Base-by-base conservation (phyloP, 2,888 invertebrate genomes). In the Oscheius myriophilus region DNA sequence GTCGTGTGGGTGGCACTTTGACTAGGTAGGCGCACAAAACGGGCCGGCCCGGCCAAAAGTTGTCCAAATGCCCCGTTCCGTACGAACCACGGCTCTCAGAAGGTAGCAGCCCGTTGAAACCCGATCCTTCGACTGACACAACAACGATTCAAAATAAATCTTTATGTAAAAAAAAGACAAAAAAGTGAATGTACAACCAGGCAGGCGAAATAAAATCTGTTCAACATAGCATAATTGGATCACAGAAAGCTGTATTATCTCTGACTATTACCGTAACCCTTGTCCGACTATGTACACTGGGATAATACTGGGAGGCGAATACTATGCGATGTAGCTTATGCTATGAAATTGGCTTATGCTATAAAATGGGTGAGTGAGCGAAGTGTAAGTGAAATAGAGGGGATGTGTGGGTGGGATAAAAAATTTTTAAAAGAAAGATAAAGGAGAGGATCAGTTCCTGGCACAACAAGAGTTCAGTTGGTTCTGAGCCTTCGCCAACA, bases 401-500 rank as follows among this genome's bases (percentile, higher is more conserved):
- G 23, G 45, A 55, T 18, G 46, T 18, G 14, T 12, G 14, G 18
- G 49, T 14, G 61, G 21, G 53, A 52, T 21, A 52, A 64, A 53
- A 41, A 14, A 46, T 46, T 70, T 64, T 26, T 26, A 64, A 64
- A 14, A 54, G 51, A 70, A 62, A 61, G 54, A 55, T 52, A 43
- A 41, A 12, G 18, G 33, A 33, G 9, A 33, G 23, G 11, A 21
- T 67, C 39, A 75, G 39, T 54, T 69, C 49, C 78, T 68, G 12
- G 74, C 71, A 62, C 82, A 82, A 49, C 82, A 82, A 14, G 61
- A 61, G 51, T 72, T 75, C 18, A 82, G 54, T 43, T 81, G 80
- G 23, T 65, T 75, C 45, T 82, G 80, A 9, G 82, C 84, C 23
- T 78, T 71, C 45, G 80, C 79, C 16, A 82, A 51, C 1, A 84